Evolutionary conservation across 2,888 invertebrate genomes (phyloP).

Genomic region (Cataglyphis cursor): DNA sequence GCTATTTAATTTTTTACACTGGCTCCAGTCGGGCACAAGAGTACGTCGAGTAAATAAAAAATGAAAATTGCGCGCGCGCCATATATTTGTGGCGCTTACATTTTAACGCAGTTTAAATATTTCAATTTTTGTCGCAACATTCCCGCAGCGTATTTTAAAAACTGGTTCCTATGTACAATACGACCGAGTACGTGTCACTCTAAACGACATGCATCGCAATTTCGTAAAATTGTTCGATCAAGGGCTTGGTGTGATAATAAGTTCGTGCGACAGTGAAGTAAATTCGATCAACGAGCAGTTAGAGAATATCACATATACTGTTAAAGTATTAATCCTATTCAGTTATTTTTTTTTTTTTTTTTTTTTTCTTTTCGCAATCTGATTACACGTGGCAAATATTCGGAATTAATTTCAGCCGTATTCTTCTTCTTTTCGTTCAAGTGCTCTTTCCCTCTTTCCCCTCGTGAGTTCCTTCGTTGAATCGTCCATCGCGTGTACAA

Average conservation of each 20-base stretch:
- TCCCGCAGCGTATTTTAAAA: slow-evolving; percentile 36
- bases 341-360: not conserved
- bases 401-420: not conserved
- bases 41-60: slow-evolving; percentile 47
- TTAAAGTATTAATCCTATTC: slow-evolving; percentile 9
- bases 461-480: not conserved
- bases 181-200: not conserved
- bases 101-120: slow-evolving; percentile 56
- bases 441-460: not conserved
- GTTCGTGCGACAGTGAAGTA: not conserved
- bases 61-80: slow-evolving; percentile 26
- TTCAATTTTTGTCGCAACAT: slow-evolving; percentile 43
- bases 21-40: slow-evolving; percentile 30
- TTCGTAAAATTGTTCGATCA: slow-evolving; percentile 44
- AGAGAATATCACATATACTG: not conserved
- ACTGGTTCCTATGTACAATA: slow-evolving; percentile 22
- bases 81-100: slow-evolving; percentile 42
- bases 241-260: slow-evolving; percentile 16
- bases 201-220: slow-evolving; percentile 41
- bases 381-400: not conserved
- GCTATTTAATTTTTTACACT: slow-evolving; percentile 53
- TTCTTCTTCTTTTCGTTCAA: not conserved
- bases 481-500: slow-evolving; percentile 37
- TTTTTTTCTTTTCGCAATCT: not conserved
- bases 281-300: not conserved